phyloP scores from a whole-genome alignment of 1,140 invertebrate species.

The Orchestia grillus region DNA sequence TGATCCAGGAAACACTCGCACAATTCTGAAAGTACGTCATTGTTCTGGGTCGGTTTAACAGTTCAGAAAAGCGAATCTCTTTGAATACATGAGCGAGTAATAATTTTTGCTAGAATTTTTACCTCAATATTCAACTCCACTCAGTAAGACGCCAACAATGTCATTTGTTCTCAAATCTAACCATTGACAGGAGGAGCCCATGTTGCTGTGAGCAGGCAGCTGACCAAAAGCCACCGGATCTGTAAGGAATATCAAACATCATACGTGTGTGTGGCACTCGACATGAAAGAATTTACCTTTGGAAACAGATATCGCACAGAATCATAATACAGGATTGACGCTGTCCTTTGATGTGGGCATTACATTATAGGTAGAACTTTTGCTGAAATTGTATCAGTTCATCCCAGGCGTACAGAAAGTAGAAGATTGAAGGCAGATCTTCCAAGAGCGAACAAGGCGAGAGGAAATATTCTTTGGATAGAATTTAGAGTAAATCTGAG shows the following conservation, averaged over 20 bases:
- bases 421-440: too few relatives aligned
- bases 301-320: neutral
- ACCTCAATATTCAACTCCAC: neutral
- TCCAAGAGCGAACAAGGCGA: too few relatives aligned
- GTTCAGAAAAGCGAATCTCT: neutral
- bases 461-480: too few relatives aligned
- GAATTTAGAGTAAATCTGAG: too few relatives aligned
- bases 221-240: neutral
- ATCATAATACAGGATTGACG: neutral
- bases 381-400: neutral
- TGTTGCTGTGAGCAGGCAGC: neutral
- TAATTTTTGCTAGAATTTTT: neutral
- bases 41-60: neutral
- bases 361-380: neutral
- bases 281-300: neutral
- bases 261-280: neutral
- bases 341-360: neutral
- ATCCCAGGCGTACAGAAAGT: neutral
- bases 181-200: neutral
- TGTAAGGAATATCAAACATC: neutral
- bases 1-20: neutral
- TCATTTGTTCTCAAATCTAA: neutral
- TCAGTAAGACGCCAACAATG: neutral
- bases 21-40: neutral
- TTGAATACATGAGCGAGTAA: neutral